Percentiles rank a stretch among this genome's conserved stretches.
phyloP scores from a whole-genome alignment of 2,888 invertebrate species.

The Brachyptera putata region DNA sequence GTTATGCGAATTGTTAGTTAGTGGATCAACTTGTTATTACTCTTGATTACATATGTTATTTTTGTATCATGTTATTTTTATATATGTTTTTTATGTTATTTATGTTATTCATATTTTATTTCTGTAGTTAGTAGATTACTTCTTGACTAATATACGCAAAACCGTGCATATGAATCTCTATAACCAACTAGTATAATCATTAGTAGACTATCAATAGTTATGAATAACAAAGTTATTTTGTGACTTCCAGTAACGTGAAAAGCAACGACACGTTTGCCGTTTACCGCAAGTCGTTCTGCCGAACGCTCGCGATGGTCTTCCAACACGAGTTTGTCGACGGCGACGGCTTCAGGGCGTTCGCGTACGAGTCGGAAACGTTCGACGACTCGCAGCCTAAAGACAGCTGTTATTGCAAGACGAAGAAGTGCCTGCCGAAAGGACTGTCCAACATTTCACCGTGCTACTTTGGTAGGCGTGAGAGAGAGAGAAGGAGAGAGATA shows the following conservation, averaged over 20 bases:
- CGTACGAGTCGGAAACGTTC: constrained; percentile 59
- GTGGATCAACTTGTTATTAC: no score
- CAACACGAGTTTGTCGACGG: constrained; percentile 41
- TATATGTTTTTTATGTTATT: no score
- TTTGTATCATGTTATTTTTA: no score
- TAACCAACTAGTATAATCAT: no score
- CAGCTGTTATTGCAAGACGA: constrained; percentile 64
- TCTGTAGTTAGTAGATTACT: no score
- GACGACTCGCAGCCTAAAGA: constrained; percentile 46
- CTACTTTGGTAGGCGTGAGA: constrained; percentile 29
- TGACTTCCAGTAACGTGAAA: constrained; percentile 39
- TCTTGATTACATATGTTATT: no score
- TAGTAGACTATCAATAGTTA: no score
- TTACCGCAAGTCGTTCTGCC: constrained; percentile 72
- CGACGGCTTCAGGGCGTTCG: constrained; percentile 55
- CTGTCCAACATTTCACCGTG: constrained; percentile 33
- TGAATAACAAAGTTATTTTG: neutral
- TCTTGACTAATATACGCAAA: no score
- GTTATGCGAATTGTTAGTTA: no score
- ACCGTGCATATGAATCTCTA: no score
- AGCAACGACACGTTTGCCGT: constrained; percentile 53
- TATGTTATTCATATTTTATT: no score
- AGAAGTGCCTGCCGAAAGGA: constrained; percentile 40
- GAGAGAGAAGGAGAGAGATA: no score
- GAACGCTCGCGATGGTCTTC: constrained; percentile 57